Evolutionary conservation across 2,888 invertebrate genomes (phyloP).

Genomic region (Phasia obesa): DNA sequence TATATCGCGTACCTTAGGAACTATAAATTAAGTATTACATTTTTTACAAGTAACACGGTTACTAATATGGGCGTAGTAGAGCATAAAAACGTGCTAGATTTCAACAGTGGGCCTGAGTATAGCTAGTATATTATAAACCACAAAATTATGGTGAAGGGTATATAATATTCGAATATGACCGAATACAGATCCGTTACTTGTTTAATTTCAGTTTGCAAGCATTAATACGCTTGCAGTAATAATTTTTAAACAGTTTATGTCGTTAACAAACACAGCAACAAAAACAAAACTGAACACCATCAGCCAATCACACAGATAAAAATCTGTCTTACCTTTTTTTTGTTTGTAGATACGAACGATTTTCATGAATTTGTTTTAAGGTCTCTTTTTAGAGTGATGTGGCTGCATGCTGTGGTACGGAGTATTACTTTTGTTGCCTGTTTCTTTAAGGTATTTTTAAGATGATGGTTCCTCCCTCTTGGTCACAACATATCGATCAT

Average conservation of each 20-base stretch:
- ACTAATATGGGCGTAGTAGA: too few relatives aligned
- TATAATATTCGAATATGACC: too few relatives aligned
- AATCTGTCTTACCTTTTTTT: constrained; percentile 57
- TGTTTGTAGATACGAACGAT: constrained; percentile 1
- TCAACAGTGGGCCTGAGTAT: too few relatives aligned
- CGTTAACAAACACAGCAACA: constrained; percentile 41
- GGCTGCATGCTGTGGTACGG: constrained; percentile 62
- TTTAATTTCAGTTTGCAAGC: background rate
- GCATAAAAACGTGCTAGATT: too few relatives aligned
- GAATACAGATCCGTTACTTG: too few relatives aligned
- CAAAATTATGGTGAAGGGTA: too few relatives aligned
- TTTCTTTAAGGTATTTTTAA: constrained; percentile 21
- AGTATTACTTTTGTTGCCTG: constrained; percentile 29
- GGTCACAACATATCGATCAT: constrained; percentile 38
- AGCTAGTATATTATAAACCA: too few relatives aligned
- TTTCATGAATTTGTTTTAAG: background rate
- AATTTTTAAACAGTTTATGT: constrained; percentile 61
- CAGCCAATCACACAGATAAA: constrained; percentile 35
- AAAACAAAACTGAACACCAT: constrained; percentile 1
- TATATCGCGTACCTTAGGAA: too few relatives aligned
- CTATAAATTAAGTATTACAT: too few relatives aligned
- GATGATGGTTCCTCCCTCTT: constrained; percentile 26
- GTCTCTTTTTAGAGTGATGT: background rate
- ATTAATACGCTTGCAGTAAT: constrained; percentile 23
- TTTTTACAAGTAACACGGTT: too few relatives aligned